Percentiles rank a stretch among this genome's conserved stretches.
phyloP scores from a whole-genome alignment of 2,797 vertebrate species.

The Rhyacichthys aspro region DNA sequence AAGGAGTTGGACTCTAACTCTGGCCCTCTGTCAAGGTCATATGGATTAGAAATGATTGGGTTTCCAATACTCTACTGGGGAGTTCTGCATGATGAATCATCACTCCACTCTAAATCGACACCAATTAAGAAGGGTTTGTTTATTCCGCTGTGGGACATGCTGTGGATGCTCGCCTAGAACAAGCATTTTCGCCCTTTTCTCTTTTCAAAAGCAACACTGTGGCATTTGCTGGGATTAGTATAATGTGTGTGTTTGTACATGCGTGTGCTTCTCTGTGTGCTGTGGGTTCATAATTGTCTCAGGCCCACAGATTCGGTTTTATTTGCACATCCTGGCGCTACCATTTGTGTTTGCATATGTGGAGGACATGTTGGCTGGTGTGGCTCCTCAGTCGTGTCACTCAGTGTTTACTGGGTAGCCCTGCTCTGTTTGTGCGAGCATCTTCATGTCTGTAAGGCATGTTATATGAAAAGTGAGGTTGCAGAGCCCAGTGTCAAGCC shows the following conservation, averaged over 20 bases:
- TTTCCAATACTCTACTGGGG: constrained; percentile 76
- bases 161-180: constrained; percentile 59
- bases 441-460: constrained; percentile 68
- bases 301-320: constrained; percentile 32
- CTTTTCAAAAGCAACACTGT: constrained; percentile 61
- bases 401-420: constrained; percentile 57
- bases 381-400: constrained; percentile 43
- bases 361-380: constrained; percentile 29
- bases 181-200: constrained; percentile 51
- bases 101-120: constrained; percentile 76
- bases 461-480: constrained; percentile 72
- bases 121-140: constrained; percentile 79
- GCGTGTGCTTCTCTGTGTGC: constrained; percentile 17
- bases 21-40: constrained; percentile 77
- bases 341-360: constrained; percentile 8
- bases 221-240: constrained; percentile 70
- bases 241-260: constrained; percentile 29
- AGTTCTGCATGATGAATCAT: constrained; percentile 81
- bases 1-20: constrained; percentile 55
- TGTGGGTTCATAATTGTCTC: constrained; percentile 44
- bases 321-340: constrained; percentile 30
- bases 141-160: constrained; percentile 69
- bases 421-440: constrained; percentile 60
- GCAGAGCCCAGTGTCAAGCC: constrained; percentile 66
- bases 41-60: constrained; percentile 81